phyloP scores from a whole-genome alignment of 2,113 vertebrate species.

The Dasyornis broadbenti region DNA sequence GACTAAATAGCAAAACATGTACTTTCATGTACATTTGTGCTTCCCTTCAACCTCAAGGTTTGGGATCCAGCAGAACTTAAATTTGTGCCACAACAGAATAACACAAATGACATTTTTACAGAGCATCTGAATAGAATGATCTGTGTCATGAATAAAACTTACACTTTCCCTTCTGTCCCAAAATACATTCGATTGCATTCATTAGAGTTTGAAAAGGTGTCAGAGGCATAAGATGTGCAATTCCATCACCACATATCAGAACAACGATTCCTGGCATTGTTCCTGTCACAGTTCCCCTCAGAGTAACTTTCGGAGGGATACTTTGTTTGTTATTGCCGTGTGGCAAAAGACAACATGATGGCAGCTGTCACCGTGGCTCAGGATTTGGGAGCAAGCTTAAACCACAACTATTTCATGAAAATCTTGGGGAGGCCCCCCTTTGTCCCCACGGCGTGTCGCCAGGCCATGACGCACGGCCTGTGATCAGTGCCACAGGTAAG shows the following conservation, averaged over 20 bases:
- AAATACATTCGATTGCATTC: not conserved
- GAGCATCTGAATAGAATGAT: not conserved
- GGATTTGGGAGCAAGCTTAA: not conserved
- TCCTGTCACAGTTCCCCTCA: accelerated
- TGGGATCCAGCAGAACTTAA: not conserved
- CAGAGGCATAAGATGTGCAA: accelerated
- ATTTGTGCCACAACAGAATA: not conserved
- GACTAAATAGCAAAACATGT: not conserved
- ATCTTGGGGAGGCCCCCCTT: not conserved
- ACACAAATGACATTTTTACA: not conserved
- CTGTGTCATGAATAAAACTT: not conserved
- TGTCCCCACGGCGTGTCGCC: not conserved
- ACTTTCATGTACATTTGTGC: not conserved
- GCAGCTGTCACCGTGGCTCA: not conserved
- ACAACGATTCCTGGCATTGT: not conserved
- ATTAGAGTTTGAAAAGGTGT: not conserved
- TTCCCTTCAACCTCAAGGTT: not conserved
- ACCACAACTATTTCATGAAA: too few relatives aligned
- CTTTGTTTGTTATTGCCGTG: accelerated
- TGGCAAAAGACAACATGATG: accelerated
- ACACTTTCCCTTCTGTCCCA: not conserved
- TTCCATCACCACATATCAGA: not conserved
- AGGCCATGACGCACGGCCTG: accelerated
- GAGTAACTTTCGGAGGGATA: not conserved
- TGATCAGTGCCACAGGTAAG: accelerated